Conservation (phyloP, 2,888 invertebrate species). For the Aspidapion aeneum region DNA sequence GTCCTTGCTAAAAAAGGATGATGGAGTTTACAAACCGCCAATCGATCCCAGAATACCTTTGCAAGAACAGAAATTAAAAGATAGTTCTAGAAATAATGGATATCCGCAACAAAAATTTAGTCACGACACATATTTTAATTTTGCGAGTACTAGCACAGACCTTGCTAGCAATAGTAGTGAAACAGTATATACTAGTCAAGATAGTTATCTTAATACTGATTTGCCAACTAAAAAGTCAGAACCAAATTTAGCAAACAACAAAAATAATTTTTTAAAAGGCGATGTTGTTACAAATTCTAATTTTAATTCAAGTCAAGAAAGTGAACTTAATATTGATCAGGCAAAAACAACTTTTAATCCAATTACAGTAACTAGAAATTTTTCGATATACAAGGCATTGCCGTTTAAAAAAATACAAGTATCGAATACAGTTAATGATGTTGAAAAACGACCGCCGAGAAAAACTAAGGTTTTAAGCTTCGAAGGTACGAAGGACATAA, state of each 20-base stretch:
- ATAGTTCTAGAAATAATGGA: neutral
- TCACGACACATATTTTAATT: conserved; percentile 9
- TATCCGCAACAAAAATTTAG: too few relatives aligned
- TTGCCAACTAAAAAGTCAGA: neutral
- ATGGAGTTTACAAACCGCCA: conserved; percentile 42
- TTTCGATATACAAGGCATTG: neutral
- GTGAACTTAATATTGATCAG: neutral
- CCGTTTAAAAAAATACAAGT: neutral
- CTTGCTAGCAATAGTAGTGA: neutral
- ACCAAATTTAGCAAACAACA: too few relatives aligned
- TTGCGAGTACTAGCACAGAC: neutral
- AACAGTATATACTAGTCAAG: neutral
- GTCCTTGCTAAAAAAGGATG: conserved; percentile 26
- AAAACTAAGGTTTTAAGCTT: neutral
- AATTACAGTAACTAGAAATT: neutral
- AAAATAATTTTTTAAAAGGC: too few relatives aligned
- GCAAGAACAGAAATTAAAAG: conserved; percentile 38
- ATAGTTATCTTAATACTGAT: neutral
- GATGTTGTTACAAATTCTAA: too few relatives aligned
- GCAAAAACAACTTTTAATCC: neutral
- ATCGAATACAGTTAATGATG: neutral
- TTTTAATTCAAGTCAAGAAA: neutral
- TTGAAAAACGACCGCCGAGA: neutral
- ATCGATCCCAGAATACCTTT: conserved; percentile 47
- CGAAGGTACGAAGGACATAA: neutral